Percentiles rank a stretch among this genome's conserved stretches.
These are phyloP conservation scores for Melanotaenia maccullochi DNA, from an alignment of 2,797 vertebrate genomes.

Conservation along the genomic window DNA sequence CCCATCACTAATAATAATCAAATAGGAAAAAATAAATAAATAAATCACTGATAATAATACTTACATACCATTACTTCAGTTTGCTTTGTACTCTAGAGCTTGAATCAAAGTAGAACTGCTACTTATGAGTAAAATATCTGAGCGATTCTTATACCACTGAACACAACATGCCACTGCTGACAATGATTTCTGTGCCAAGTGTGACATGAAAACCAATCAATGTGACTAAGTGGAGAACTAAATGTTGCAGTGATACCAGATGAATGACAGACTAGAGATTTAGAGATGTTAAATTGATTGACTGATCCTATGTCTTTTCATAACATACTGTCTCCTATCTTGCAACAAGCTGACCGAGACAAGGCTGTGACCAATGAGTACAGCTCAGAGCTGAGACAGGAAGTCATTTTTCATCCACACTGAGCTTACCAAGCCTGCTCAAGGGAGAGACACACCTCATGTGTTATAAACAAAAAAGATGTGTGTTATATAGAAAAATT, in stretches of 20 bases:
- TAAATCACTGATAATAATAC: neutral
- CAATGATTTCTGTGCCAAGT: slow-evolving; percentile 1
- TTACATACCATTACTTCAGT: neutral
- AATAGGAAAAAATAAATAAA: neutral
- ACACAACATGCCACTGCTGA: slow-evolving; percentile 1
- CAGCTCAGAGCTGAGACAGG: slow-evolving; percentile 57
- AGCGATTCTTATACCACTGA: neutral
- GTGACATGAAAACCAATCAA: slow-evolving; percentile 44
- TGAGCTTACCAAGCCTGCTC: slow-evolving; percentile 17
- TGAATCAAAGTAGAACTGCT: neutral
- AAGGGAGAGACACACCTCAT: slow-evolving; percentile 33
- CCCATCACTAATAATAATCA: neutral
- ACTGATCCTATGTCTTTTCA: slow-evolving; percentile 48
- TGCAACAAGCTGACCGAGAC: slow-evolving; percentile 41
- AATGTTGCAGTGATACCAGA: slow-evolving; percentile 8
- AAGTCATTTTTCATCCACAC: slow-evolving; percentile 62
- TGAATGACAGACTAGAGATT: slow-evolving; percentile 17
- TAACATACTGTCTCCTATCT: slow-evolving; percentile 40
- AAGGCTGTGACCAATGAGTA: slow-evolving; percentile 57
- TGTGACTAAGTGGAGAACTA: slow-evolving; percentile 17
- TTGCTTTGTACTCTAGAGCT: neutral
- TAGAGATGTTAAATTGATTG: slow-evolving; percentile 37
- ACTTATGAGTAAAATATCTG: neutral
- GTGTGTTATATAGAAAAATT: neutral
- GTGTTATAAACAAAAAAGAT: slow-evolving; percentile 35